Percentiles rank a stretch among this genome's conserved stretches.
Evolutionary conservation across 2,888 invertebrate genomes (phyloP).

Genomic region (Busseola fusca): DNA sequence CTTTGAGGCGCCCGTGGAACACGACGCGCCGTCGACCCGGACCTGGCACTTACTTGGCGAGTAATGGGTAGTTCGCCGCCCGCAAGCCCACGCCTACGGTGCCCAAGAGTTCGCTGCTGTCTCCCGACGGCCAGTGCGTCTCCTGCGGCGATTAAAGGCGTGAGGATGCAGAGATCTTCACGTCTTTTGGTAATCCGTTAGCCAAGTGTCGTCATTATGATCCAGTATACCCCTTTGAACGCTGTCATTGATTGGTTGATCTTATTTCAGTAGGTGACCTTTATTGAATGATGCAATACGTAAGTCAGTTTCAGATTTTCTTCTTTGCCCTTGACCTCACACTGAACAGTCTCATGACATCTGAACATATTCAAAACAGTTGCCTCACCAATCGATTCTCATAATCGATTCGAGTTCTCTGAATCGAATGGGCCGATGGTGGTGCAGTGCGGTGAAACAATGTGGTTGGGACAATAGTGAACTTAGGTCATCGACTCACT

Average conservation of each 20-base stretch:
- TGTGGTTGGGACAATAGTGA: conserved; percentile 50
- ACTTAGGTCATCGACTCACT: conserved; percentile 41
- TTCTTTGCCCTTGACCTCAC: not conserved
- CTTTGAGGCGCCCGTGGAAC: no score
- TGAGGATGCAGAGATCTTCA: no score
- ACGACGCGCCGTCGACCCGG: no score
- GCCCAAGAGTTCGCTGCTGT: no score
- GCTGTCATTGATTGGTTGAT: not conserved
- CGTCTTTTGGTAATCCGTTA: not conserved
- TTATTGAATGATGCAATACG: not conserved
- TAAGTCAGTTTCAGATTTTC: not conserved
- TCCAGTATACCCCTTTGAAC: not conserved
- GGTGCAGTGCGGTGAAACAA: conserved; percentile 59
- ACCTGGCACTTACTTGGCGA: no score
- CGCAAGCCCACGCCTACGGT: no score
- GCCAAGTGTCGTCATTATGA: not conserved
- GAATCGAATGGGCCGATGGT: conserved; percentile 42
- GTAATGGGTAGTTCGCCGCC: no score
- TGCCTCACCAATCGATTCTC: conserved; percentile 43
- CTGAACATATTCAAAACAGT: conserved; percentile 30
- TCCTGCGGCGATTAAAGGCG: no score
- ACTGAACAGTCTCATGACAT: conserved; percentile 1
- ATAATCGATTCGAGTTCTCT: conserved; percentile 40
- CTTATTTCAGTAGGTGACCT: not conserved
- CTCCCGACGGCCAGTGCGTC: no score